Evolutionary conservation across 2,113 vertebrate species (phyloP).

Genomic region (Recurvirostra avosetta): DNA sequence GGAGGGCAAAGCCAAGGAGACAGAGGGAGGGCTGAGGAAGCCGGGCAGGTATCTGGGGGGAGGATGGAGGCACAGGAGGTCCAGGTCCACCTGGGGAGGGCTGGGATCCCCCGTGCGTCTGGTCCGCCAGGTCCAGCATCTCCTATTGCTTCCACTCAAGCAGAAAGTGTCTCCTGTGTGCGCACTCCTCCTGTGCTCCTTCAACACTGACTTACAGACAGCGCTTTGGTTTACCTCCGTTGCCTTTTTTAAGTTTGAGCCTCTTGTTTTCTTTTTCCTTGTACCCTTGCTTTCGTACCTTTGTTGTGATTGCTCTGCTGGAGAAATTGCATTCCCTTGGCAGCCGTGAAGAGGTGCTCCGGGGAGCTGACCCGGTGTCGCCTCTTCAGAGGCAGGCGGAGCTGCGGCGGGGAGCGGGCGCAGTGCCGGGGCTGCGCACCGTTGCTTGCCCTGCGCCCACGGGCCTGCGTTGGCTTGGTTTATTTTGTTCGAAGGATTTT

Average conservation of each 20-base stretch:
- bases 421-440: accelerated
- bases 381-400: neutral
- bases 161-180: neutral
- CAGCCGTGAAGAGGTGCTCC: neutral
- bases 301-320: neutral
- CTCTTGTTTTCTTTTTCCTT: neutral
- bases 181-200: neutral
- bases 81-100: neutral
- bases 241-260: neutral
- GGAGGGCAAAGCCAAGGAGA: neutral
- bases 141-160: neutral
- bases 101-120: neutral
- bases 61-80: neutral
- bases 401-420: neutral
- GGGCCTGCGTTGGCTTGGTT: neutral
- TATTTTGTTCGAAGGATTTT: neutral
- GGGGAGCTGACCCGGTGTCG: accelerated
- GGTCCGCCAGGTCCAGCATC: neutral
- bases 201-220: neutral
- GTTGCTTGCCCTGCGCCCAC: neutral
- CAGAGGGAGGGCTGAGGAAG: neutral
- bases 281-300: neutral
- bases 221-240: neutral
- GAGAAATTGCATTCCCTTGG: neutral
- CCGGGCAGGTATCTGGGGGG: neutral